Evolutionary conservation across 2,797 vertebrate genomes (phyloP).

Genomic region (Mormyrus proboscirostris): DNA sequence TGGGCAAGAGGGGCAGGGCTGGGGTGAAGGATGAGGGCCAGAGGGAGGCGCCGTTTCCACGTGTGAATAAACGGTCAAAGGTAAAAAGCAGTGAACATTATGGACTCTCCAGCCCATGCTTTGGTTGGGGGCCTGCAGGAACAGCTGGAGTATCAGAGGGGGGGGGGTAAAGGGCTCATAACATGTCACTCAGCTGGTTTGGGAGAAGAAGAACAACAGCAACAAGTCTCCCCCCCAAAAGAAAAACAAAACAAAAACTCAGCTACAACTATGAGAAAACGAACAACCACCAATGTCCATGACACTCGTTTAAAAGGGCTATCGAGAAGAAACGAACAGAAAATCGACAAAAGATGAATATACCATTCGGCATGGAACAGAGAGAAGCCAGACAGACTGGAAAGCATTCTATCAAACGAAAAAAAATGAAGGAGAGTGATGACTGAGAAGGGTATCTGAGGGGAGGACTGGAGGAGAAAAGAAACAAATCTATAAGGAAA

Average conservation of each 20-base stretch:
- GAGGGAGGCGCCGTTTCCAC: neutral
- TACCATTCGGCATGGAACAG: slow-evolving; percentile 66
- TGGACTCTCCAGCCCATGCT: slow-evolving; percentile 39
- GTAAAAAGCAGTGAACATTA: slow-evolving; percentile 34
- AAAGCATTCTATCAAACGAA: slow-evolving; percentile 80
- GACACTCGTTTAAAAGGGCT: slow-evolving; percentile 52
- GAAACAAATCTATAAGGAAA: slow-evolving; percentile 57
- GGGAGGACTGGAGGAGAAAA: slow-evolving; percentile 49
- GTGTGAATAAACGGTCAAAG: slow-evolving; percentile 31
- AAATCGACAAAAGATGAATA: slow-evolving; percentile 53
- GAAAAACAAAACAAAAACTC: slow-evolving; percentile 38
- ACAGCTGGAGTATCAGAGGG: neutral
- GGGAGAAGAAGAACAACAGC: slow-evolving; percentile 38
- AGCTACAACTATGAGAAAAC: slow-evolving; percentile 45
- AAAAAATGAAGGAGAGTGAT: slow-evolving; percentile 34
- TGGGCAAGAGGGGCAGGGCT: neutral
- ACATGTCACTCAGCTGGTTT: slow-evolving; percentile 18
- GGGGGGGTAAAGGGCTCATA: neutral
- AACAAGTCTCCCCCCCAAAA: slow-evolving; percentile 8
- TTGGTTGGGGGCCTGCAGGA: slow-evolving; percentile 30
- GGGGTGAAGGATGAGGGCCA: neutral
- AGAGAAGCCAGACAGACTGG: slow-evolving; percentile 81
- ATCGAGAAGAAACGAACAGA: slow-evolving; percentile 46
- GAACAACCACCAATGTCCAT: slow-evolving; percentile 55
- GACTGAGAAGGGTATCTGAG: slow-evolving; percentile 58